Percentiles rank a stretch among this genome's conserved stretches.
Evolutionary conservation across 2,888 invertebrate species (phyloP).

Genomic region (Thalpophila matura): DNA sequence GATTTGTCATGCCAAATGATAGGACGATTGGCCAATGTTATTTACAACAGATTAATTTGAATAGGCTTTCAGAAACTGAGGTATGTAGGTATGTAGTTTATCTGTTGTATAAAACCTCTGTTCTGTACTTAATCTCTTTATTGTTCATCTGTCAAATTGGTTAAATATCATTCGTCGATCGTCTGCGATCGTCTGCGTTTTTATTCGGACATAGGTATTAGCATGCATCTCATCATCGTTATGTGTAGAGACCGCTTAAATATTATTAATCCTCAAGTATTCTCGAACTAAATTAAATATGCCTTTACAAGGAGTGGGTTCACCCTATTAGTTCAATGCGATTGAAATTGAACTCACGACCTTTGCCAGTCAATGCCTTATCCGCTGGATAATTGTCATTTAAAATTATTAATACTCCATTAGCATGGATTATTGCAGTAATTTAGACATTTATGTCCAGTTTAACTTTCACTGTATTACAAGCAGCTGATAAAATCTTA

Average conservation of each 20-base stretch:
- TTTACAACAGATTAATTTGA: no score
- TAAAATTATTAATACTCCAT: slow-evolving; percentile 47
- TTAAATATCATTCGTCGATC: no score
- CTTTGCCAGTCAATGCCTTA: slow-evolving; percentile 41
- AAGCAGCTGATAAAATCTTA: slow-evolving; percentile 7
- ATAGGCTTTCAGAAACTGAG: no score
- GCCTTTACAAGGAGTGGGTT: slow-evolving; percentile 16
- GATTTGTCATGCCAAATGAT: no score
- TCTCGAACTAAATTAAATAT: slow-evolving; percentile 3
- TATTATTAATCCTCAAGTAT: not conserved
- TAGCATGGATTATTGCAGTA: slow-evolving; percentile 24
- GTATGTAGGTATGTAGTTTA: no score
- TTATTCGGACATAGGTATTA: no score
- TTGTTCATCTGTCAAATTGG: no score
- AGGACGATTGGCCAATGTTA: no score
- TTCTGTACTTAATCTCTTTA: no score
- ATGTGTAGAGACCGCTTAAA: not conserved
- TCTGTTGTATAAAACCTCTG: no score
- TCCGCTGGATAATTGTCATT: slow-evolving; percentile 46
- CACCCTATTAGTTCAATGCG: slow-evolving; percentile 37
- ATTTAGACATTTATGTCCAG: slow-evolving; percentile 31
- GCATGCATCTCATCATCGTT: not conserved
- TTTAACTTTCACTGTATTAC: slow-evolving; percentile 25
- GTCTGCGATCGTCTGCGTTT: no score
- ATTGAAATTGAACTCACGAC: slow-evolving; percentile 49